These are phyloP conservation scores for Lophotis ruficrista DNA, from an alignment of 2,113 vertebrate species.

Conservation along the genomic window DNA sequence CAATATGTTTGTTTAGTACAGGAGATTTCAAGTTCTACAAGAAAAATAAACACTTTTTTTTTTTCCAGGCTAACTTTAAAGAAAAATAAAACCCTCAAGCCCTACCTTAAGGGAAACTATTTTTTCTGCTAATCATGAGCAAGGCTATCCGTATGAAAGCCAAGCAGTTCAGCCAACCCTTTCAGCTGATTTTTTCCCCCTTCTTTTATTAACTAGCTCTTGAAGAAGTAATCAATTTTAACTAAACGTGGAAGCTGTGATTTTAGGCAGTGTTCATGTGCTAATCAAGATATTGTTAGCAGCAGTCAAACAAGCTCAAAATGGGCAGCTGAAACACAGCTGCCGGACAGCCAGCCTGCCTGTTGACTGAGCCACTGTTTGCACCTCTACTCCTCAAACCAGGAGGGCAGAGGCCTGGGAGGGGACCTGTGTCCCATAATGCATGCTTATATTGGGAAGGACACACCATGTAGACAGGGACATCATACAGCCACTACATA, in stretches of 20 bases:
- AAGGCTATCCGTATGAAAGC: not conserved
- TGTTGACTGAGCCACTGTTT: too few relatives aligned
- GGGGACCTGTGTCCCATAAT: not conserved
- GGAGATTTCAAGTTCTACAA: constrained; percentile 6
- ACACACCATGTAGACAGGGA: not conserved
- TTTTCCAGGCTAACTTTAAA: constrained; percentile 21
- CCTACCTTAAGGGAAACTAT: not conserved
- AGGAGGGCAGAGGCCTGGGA: not conserved
- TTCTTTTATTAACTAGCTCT: not conserved
- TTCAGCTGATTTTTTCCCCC: not conserved
- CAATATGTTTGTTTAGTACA: constrained; percentile 1
- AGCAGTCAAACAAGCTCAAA: not conserved
- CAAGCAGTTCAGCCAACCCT: not conserved
- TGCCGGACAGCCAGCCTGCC: not conserved
- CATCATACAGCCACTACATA: not conserved
- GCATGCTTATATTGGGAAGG: not conserved
- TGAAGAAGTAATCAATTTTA: not conserved
- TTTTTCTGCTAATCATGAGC: not conserved
- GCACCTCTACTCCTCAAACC: not conserved
- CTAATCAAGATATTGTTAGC: not conserved
- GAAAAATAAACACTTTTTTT: constrained; percentile 46
- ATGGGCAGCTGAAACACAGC: not conserved
- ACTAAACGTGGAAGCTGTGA: not conserved
- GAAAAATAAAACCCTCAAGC: not conserved
- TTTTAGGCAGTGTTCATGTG: not conserved